Conservation (phyloP, 2,888 invertebrate species). For the Eupelmus urozonus region DNA sequence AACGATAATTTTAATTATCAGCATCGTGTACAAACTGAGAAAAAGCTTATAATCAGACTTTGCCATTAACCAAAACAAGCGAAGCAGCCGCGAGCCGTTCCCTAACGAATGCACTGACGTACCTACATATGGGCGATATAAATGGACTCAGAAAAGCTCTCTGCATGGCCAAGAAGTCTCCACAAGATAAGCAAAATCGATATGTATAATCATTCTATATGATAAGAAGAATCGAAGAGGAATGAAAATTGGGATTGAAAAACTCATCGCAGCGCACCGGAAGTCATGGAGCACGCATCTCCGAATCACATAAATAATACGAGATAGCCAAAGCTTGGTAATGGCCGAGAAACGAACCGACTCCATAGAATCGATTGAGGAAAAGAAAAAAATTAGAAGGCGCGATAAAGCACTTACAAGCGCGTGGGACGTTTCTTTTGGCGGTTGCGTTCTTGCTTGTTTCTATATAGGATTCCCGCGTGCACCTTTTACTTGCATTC, state of each 20-base stretch:
- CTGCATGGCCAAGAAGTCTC: no score
- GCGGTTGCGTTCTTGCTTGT: neutral
- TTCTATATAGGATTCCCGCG: no score
- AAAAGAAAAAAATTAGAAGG: neutral
- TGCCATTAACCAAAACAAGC: constrained; percentile 8
- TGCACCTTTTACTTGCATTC: no score
- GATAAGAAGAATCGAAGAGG: constrained; percentile 31
- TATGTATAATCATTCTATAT: no score
- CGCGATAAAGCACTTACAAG: constrained; percentile 31
- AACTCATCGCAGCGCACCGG: constrained; percentile 11
- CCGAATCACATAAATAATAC: constrained; percentile 43
- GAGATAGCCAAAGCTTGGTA: constrained; percentile 34
- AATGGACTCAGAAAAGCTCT: no score
- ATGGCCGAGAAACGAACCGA: constrained; percentile 9
- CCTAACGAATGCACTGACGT: no score
- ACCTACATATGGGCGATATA: no score
- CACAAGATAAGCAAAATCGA: no score
- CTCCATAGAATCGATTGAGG: constrained; percentile 1
- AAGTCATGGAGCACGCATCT: constrained; percentile 20
- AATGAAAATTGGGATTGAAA: constrained; percentile 40
- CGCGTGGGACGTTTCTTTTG: no score
- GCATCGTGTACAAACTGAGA: no score
- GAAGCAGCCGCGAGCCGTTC: no score
- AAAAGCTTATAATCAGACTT: constrained; percentile 12
- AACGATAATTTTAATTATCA: no score